phyloP scores from a whole-genome alignment of 2,113 vertebrate genomes.

The Cyanoliseus patagonus region DNA sequence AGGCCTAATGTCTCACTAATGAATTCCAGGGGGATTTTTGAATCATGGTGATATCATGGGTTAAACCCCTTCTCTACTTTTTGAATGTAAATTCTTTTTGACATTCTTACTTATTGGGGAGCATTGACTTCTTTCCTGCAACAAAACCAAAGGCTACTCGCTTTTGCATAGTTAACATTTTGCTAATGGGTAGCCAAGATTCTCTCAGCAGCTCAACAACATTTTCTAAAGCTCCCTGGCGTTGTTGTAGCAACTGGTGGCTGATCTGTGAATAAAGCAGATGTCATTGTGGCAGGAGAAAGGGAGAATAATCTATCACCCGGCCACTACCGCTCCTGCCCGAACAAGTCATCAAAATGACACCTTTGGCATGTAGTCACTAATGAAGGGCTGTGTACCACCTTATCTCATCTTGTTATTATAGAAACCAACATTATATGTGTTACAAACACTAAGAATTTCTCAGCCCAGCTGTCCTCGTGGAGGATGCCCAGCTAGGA shows the following conservation, averaged over 20 bases:
- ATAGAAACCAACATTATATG: slow-evolving; percentile 7
- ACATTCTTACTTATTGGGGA: slow-evolving; percentile 79
- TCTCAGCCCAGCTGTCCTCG: not conserved
- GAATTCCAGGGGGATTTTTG: slow-evolving; percentile 75
- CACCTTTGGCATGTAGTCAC: slow-evolving; percentile 71
- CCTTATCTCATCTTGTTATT: slow-evolving; percentile 59
- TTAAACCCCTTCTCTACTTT: slow-evolving; percentile 76
- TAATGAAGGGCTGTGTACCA: slow-evolving; percentile 47
- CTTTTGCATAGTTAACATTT: slow-evolving; percentile 91
- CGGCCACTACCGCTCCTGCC: slow-evolving; percentile 75
- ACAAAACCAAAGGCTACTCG: slow-evolving; percentile 84
- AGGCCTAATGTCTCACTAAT: slow-evolving; percentile 49
- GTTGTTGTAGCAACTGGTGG: slow-evolving; percentile 87
- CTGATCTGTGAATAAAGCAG: slow-evolving; percentile 87
- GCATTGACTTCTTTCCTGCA: slow-evolving; percentile 75
- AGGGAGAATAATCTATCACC: slow-evolving; percentile 84
- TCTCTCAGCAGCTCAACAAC: slow-evolving; percentile 81
- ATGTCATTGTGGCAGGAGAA: slow-evolving; percentile 79
- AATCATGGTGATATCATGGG: slow-evolving; percentile 80
- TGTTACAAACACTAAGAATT: not conserved
- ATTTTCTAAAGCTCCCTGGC: slow-evolving; percentile 83
- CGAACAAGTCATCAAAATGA: slow-evolving; percentile 86
- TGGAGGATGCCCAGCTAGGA: slow-evolving; percentile 3
- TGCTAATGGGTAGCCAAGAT: slow-evolving; percentile 82
- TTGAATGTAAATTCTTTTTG: slow-evolving; percentile 85